Conservation (phyloP, 1,140 invertebrate species). For the Drosophila yakuba region DNA sequence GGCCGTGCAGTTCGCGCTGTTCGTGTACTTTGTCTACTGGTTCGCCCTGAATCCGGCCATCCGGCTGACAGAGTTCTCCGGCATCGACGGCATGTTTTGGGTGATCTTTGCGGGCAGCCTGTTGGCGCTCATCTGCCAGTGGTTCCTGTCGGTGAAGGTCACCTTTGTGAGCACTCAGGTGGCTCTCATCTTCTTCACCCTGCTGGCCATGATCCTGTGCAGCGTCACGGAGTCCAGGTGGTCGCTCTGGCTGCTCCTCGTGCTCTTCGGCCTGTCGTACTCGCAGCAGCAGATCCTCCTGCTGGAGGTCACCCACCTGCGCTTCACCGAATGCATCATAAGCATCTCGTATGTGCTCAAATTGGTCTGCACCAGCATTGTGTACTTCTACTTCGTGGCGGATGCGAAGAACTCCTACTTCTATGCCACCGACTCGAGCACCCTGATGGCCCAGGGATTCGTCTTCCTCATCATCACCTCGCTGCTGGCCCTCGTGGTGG, state of each 20-base stretch:
- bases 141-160: slow-evolving; percentile 69
- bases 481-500: slow-evolving; percentile 71
- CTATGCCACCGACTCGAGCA: slow-evolving; percentile 70
- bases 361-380: slow-evolving; percentile 61
- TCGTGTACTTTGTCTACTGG: slow-evolving; percentile 78
- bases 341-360: slow-evolving; percentile 63
- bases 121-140: slow-evolving; percentile 41
- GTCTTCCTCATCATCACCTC: slow-evolving; percentile 75
- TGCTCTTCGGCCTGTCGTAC: slow-evolving; percentile 71
- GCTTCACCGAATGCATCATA: slow-evolving; percentile 67
- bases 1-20: slow-evolving; percentile 73
- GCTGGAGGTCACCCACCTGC: slow-evolving; percentile 74
- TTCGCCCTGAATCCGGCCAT: slow-evolving; percentile 68
- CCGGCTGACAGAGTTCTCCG: slow-evolving; percentile 47
- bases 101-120: slow-evolving; percentile 69
- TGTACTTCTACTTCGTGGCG: slow-evolving; percentile 74
- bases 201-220: slow-evolving; percentile 75
- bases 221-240: slow-evolving; percentile 50
- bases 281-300: slow-evolving; percentile 69
- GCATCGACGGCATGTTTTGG: slow-evolving; percentile 74
- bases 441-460: slow-evolving; percentile 78
- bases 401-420: slow-evolving; percentile 75
- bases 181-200: slow-evolving; percentile 53
- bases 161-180: slow-evolving; percentile 68
- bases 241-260: slow-evolving; percentile 69